A percentile compares a stretch with the other conserved stretches of the same genome.
phyloP scores from a whole-genome alignment of 2,113 vertebrate genomes.

The Spilogale gracilis region DNA sequence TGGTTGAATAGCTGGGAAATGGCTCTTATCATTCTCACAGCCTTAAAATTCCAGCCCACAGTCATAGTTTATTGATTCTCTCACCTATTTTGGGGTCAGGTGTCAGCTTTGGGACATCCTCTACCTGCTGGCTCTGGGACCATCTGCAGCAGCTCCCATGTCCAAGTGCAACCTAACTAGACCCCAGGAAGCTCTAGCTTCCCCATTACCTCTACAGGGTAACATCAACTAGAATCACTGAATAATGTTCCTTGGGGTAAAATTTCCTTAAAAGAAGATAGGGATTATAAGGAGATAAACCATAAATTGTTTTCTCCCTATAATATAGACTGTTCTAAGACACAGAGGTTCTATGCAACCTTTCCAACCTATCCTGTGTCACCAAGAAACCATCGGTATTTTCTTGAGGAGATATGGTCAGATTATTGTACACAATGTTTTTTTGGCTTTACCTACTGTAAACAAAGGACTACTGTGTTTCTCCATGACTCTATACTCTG shows the following conservation, averaged over 20 bases:
- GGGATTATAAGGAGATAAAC: neutral
- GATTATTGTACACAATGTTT: neutral
- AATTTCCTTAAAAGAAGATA: neutral
- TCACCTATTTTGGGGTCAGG: neutral
- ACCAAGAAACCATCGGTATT: neutral
- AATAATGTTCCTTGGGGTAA: neutral
- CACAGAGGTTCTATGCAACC: accelerated
- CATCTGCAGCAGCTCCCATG: accelerated
- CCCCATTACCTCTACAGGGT: neutral
- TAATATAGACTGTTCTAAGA: neutral
- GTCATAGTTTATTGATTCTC: neutral
- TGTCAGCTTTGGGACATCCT: no score
- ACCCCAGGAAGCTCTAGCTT: neutral
- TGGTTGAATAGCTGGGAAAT: neutral
- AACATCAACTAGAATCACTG: neutral
- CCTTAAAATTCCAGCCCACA: no score
- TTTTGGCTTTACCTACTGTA: neutral
- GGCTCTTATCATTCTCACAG: neutral
- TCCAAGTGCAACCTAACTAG: neutral
- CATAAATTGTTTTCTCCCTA: neutral
- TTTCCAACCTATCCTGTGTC: neutral
- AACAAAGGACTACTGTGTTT: neutral
- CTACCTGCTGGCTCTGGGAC: neutral
- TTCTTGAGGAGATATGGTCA: neutral
- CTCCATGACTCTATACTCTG: neutral